Evolutionary conservation across 2,797 vertebrate species (phyloP).

Genomic region (Poecilia gillii): DNA sequence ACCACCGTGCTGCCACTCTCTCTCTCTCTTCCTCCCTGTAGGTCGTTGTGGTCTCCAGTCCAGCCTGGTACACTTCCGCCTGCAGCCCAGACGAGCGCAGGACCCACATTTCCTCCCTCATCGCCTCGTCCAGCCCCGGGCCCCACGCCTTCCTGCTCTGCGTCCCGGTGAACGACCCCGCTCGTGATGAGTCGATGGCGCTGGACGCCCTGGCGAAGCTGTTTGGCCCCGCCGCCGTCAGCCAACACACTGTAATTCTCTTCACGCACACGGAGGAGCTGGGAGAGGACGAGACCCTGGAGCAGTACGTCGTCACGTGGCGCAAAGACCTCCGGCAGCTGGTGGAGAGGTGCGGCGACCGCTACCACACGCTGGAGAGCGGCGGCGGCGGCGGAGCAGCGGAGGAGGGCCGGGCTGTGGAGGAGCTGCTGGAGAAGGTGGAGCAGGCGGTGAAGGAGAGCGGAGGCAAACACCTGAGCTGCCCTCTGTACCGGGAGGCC

Average conservation of each 20-base stretch:
- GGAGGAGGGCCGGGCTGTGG: constrained; percentile 32
- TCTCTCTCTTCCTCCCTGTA: constrained; percentile 26
- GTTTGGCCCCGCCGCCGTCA: constrained; percentile 65
- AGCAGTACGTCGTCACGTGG: constrained; percentile 69
- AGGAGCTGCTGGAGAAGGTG: constrained; percentile 76
- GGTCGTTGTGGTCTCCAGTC: constrained; percentile 77
- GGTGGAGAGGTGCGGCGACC: constrained; percentile 67
- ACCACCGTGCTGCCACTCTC: not conserved
- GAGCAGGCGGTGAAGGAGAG: constrained; percentile 63
- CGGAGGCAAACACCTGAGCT: constrained; percentile 56
- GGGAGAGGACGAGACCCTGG: constrained; percentile 67
- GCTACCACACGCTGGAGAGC: constrained; percentile 71
- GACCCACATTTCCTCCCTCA: constrained; percentile 68
- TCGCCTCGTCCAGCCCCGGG: constrained; percentile 72
- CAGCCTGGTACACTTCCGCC: constrained; percentile 73
- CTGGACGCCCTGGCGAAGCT: constrained; percentile 66
- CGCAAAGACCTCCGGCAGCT: constrained; percentile 75
- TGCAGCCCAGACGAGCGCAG: constrained; percentile 64
- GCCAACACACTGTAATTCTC: constrained; percentile 68
- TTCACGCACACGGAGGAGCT: constrained; percentile 79
- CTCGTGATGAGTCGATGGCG: constrained; percentile 62
- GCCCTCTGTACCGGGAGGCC: constrained; percentile 65
- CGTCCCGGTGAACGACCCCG: constrained; percentile 67
- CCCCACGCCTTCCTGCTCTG: constrained; percentile 81
- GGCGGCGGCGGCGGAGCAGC: constrained; percentile 4